These are phyloP conservation scores for Mionectes macconnelli DNA, from an alignment of 2,113 vertebrate genomes.

Conservation along the genomic window DNA sequence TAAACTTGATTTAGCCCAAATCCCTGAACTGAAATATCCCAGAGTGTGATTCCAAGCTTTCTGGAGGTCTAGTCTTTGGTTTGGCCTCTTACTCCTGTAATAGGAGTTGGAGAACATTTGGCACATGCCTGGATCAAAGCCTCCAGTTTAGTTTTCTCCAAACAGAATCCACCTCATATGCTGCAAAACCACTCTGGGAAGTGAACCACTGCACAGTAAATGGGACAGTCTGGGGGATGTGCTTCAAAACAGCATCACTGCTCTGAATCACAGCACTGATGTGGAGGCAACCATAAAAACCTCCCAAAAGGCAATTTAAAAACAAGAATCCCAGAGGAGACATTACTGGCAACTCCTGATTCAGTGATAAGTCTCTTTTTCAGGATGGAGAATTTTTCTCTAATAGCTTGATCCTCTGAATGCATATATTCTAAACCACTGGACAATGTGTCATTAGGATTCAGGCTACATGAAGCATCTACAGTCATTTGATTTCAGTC, in stretches of 20 bases:
- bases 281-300: slow-evolving; percentile 49
- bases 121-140: background rate
- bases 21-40: background rate
- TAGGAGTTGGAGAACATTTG: background rate
- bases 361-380: slow-evolving; percentile 26
- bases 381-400: slow-evolving; percentile 25
- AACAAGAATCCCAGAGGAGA: slow-evolving; percentile 58
- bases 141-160: slow-evolving; percentile 3
- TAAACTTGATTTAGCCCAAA: background rate
- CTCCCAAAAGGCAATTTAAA: slow-evolving; percentile 63
- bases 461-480: background rate
- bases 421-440: slow-evolving; percentile 3
- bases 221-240: slow-evolving; percentile 19
- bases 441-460: background rate
- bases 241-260: slow-evolving; percentile 23
- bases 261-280: slow-evolving; percentile 29
- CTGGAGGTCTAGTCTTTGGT: background rate
- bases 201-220: slow-evolving; percentile 10
- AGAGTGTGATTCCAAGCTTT: background rate
- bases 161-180: background rate
- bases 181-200: background rate
- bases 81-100: background rate
- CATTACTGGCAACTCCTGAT: slow-evolving; percentile 55
- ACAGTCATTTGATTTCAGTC: background rate
- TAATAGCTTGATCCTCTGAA: slow-evolving; percentile 25